Percentiles rank a stretch among this genome's conserved stretches.
Conservation (phyloP, 2,888 invertebrate genomes). For the Drosophila diplacantha region DNA sequence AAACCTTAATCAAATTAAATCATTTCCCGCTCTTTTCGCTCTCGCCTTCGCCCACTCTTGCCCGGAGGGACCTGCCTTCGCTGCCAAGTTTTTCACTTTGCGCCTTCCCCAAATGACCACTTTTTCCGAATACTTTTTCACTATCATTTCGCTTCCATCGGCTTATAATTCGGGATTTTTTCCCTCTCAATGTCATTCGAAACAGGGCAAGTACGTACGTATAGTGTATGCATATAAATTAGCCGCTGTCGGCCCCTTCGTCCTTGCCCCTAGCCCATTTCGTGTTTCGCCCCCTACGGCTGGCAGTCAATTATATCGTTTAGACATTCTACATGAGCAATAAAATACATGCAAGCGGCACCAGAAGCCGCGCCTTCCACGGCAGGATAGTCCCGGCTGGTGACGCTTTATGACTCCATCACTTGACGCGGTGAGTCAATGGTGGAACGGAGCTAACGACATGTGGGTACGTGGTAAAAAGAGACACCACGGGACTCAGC, state of each 20-base stretch:
- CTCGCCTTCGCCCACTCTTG: not conserved
- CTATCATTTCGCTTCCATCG: slow-evolving; percentile 35
- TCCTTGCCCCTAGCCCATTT: slow-evolving; percentile 28
- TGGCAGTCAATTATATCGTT: slow-evolving; percentile 65
- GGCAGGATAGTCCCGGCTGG: slow-evolving; percentile 23
- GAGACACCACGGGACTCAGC: slow-evolving; percentile 45
- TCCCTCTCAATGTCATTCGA: slow-evolving; percentile 22
- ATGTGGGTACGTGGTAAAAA: not conserved
- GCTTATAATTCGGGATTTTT: slow-evolving; percentile 25
- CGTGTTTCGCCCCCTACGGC: slow-evolving; percentile 23
- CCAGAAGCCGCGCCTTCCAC: slow-evolving; percentile 53
- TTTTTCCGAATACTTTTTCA: slow-evolving; percentile 23
- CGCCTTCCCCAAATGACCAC: slow-evolving; percentile 3
- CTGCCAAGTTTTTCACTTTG: slow-evolving; percentile 38
- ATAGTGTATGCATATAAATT: slow-evolving; percentile 39
- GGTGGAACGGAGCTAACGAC: slow-evolving; percentile 9
- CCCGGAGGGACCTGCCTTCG: slow-evolving; percentile 1
- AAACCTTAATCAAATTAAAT: slow-evolving; percentile 59
- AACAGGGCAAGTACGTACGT: slow-evolving; percentile 10
- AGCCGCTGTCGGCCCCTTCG: slow-evolving; percentile 31
- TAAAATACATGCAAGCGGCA: slow-evolving; percentile 54
- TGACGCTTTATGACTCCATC: slow-evolving; percentile 56
- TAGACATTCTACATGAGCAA: slow-evolving; percentile 64
- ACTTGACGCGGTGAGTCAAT: slow-evolving; percentile 18
- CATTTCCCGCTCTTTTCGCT: slow-evolving; percentile 1